Base-by-base conservation (phyloP, 2,888 invertebrate species). In the Chorisops tibialis region DNA sequence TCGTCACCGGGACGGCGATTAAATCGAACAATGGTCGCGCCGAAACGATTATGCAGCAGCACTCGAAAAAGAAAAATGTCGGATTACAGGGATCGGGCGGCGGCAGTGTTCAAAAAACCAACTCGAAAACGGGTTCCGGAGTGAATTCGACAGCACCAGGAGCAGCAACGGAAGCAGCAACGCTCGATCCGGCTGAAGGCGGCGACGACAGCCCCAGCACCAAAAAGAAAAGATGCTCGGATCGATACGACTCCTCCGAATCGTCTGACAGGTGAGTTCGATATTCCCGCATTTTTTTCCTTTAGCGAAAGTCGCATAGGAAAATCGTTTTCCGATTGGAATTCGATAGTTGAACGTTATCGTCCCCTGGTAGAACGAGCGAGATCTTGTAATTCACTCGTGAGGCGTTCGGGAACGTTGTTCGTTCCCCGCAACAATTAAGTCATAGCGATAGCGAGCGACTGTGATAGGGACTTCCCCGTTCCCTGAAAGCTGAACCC, bases 231-330 rank as follows among this genome's bases (percentile, higher is more conserved):
- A 84, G 93, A 81, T 91, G 92, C 81, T 84, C 89, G 79, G 91
- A 93, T 85, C 86, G 92, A 82, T 93, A 91, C 83, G 93, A 93
- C 84, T 93, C 92, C 80, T 92, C 92, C 74, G 93, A 93, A 82
- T 92, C 92, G 74, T 93, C 92, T 81, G 93, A 93, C 89, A 93
- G 93, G 93, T 92, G 79, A 83, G 83, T 76, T 24, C 9, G 7
- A n/a, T n/a, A n/a, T 30, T 30, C 30, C 30, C 30, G 30, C 30
- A 30, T 7, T 30, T 30, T 30, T 30, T 30, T 30, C 9, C 30
- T 30, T 2, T 2, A 5, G n/a, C n/a, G n/a, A n/a, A n/a, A n/a
- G n/a, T n/a, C n/a, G n/a, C n/a, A n/a, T n/a, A n/a, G 30, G 9
- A 30, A 30, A 30, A 30, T 30, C 5, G 2, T 7, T 7, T n/a